Evolutionary conservation across 2,888 invertebrate genomes (phyloP).

Genomic region (Quadriops clusia): DNA sequence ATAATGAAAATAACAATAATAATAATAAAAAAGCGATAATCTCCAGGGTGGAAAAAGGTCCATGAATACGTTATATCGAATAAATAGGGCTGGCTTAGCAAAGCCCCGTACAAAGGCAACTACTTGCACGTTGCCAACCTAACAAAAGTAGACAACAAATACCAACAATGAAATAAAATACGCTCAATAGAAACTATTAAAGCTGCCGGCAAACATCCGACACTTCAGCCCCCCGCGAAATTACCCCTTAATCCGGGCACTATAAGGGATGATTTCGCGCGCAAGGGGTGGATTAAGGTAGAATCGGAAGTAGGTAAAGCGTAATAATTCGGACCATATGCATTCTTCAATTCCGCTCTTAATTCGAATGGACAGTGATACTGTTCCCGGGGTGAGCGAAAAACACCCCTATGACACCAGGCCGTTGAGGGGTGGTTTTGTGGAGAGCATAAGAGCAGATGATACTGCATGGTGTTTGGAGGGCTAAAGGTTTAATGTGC

Average conservation of each 20-base stretch:
- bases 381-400: constrained; percentile 14
- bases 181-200: constrained; percentile 39
- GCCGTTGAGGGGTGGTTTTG: constrained; percentile 8
- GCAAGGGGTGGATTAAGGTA: constrained; percentile 16
- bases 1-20: no score
- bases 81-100: constrained; percentile 38
- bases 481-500: constrained; percentile 38
- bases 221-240: constrained; percentile 24
- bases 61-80: constrained; percentile 35
- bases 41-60: constrained; percentile 29
- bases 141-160: constrained; percentile 38
- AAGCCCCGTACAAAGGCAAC: constrained; percentile 35
- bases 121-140: constrained; percentile 37
- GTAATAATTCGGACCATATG: constrained; percentile 32
- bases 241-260: constrained; percentile 14
- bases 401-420: constrained; percentile 9
- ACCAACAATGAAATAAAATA: constrained; percentile 39
- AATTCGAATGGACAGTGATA: constrained; percentile 37
- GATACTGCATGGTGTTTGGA: constrained; percentile 30
- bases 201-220: constrained; percentile 35
- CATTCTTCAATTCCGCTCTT: constrained; percentile 26
- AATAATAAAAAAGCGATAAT: constrained; percentile 31
- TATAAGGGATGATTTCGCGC: constrained; percentile 8
- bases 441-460: constrained; percentile 21
- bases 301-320: constrained; percentile 25